Evolutionary conservation across 2,797 vertebrate genomes (phyloP).

Genomic region (Rhodeus uyekii): DNA sequence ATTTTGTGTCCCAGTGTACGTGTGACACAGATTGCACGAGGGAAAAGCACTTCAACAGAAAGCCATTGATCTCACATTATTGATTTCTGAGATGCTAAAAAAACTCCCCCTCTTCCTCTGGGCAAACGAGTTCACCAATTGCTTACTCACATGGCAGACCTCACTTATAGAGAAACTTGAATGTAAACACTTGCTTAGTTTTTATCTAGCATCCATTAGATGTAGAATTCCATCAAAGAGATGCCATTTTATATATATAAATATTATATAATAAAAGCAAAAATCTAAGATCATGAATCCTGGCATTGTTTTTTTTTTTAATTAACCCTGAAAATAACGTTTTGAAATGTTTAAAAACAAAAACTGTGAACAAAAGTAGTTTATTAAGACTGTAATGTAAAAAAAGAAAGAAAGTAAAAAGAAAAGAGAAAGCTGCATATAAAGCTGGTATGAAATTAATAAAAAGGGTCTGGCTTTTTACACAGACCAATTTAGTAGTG

Average conservation of each 20-base stretch:
- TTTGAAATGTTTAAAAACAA: too few relatives aligned
- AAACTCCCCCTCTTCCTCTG: conserved; percentile 44
- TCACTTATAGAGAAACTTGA: conserved; percentile 13
- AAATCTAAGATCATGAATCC: background rate
- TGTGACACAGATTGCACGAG: conserved; percentile 42
- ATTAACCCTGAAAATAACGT: background rate
- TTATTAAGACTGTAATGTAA: background rate
- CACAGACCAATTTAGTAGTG: conserved; percentile 9
- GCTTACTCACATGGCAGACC: conserved; percentile 42
- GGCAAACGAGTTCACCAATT: conserved; percentile 32
- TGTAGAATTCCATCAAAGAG: background rate
- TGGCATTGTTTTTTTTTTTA: background rate
- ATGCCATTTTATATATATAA: background rate
- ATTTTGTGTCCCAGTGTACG: conserved; percentile 32
- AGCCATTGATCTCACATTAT: conserved; percentile 58
- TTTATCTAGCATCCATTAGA: background rate
- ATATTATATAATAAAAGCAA: background rate
- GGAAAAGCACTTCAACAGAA: conserved; percentile 53
- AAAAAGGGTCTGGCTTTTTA: background rate
- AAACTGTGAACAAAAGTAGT: too few relatives aligned
- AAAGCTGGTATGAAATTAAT: background rate
- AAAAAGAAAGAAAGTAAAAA: background rate
- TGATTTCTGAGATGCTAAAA: conserved; percentile 55
- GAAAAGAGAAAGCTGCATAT: too few relatives aligned
- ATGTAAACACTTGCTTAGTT: background rate